Evolutionary conservation across 1,140 invertebrate species (phyloP).

Genomic region (Andrena cerasifolii): DNA sequence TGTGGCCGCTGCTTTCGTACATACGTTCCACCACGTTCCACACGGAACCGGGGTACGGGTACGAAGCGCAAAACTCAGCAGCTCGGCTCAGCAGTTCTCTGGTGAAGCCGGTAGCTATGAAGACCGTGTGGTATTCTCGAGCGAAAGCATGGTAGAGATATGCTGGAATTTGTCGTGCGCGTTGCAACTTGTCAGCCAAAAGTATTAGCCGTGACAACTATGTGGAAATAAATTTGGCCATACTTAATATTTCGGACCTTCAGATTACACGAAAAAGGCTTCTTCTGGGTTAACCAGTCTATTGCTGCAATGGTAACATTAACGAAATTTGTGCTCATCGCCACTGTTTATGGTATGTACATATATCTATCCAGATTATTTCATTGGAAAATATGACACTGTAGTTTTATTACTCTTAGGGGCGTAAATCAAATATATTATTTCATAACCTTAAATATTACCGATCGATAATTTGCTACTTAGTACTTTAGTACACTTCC

Average conservation of each 20-base stretch:
- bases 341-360: constrained; percentile 69
- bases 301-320: constrained; percentile 69
- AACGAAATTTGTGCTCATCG: constrained; percentile 64
- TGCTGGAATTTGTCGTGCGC: background rate
- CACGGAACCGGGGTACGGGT: too few species aligned
- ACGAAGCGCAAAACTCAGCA: constrained; percentile 1
- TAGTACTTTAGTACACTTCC: constrained; percentile 17
- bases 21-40: background rate
- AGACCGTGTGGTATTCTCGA: constrained; percentile 11
- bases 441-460: constrained; percentile 67
- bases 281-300: background rate
- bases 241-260: background rate
- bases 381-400: background rate
- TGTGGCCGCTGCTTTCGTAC: background rate
- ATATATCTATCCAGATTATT: background rate
- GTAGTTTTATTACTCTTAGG: too few species aligned
- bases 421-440: too few species aligned
- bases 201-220: constrained; percentile 40
- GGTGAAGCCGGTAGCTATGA: constrained; percentile 33
- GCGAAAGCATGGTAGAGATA: constrained; percentile 38
- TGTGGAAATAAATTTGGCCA: constrained; percentile 51
- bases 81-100: constrained; percentile 11
- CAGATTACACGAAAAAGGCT: constrained; percentile 7
- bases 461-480: constrained; percentile 67
- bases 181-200: constrained; percentile 24